Base-by-base conservation (phyloP, 2,113 vertebrate genomes). In the Proteles cristata region DNA sequence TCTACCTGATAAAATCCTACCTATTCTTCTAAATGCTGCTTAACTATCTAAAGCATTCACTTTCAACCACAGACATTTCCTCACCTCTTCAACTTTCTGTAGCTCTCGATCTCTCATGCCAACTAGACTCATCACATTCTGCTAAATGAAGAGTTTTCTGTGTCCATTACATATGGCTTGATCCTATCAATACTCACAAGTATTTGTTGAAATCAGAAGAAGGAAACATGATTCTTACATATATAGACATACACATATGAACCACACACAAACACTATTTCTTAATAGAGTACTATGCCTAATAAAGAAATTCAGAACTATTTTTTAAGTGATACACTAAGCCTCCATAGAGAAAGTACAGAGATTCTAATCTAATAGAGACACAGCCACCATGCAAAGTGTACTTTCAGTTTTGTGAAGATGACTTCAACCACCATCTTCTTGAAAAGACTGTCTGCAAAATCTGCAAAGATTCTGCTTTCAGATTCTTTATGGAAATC, bases 261-360 rank as follows among this genome's bases (percentile, higher is more conserved):
- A 45, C 28, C 28, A 87, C 43, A 66, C 28, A 71, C 9, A 68
- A 71, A 61, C 19, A 35, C 12, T 68, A 17, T 65, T 83, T 53
- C 73, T 63, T 71, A 84, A 26, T 85, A 90, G 33, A 68, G 16
- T 68, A 83, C 4, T 21, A 48, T 86, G 31, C 61, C 50, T 35
- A 88, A 65, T 65, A 93, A 65, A 92, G n/a, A 96, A 88, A 53
- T 88, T 88, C 26, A 43, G 33, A 81, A 90, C 87, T 90, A 8
- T 48, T 35, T 61, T 79, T 50, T 28, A 76, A 76, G 7, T 76
- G 39, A 83, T 87, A 68, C 23, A 48, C 50, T 69, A 55, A 85
- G 33, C 7, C 16, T 50, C 43, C 50, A 73, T 15, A 66, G 69
- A 94, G n/a, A 74, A 90, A 35, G n/a, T 23, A 66, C 25, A 92